These are phyloP conservation scores for Heliconius himera DNA, from an alignment of 1,140 invertebrate species.

Conservation along the genomic window DNA sequence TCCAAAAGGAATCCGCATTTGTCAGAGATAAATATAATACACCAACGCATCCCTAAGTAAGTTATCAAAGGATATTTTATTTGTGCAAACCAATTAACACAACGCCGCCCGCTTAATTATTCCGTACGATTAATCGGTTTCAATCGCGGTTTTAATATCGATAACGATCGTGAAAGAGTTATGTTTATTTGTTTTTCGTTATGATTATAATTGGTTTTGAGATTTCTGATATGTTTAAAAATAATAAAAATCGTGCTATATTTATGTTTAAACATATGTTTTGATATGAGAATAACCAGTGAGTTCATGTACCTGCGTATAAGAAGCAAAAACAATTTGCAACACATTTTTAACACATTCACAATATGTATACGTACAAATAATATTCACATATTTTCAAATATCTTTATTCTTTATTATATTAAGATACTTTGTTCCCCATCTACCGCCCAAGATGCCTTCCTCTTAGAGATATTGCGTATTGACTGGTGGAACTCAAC, in stretches of 20 bases:
- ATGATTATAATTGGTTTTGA: constrained; percentile 34
- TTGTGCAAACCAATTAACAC: constrained; percentile 66
- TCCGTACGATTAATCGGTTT: constrained; percentile 69
- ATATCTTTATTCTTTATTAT: no score
- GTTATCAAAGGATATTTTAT: constrained; percentile 41
- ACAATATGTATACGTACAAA: no score
- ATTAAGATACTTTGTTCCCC: no score
- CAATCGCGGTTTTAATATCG: constrained; percentile 68
- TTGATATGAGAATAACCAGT: no score
- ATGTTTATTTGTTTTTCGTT: constrained; percentile 68
- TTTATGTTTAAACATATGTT: not conserved
- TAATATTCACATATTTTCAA: no score
- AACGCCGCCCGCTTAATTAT: constrained; percentile 60
- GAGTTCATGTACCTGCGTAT: no score
- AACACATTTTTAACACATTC: no score
- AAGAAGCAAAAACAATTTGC: no score
- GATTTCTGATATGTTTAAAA: constrained; percentile 24
- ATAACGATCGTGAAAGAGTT: constrained; percentile 66
- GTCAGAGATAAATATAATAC: constrained; percentile 25
- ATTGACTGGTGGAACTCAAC: no score
- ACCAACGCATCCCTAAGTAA: constrained; percentile 24
- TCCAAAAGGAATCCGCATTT: not conserved
- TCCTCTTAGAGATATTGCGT: no score
- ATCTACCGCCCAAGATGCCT: no score
- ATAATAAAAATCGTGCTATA: constrained; percentile 12